These are phyloP conservation scores for Habrosyne pyritoides DNA, from an alignment of 2,888 invertebrate species.

Conservation along the genomic window DNA sequence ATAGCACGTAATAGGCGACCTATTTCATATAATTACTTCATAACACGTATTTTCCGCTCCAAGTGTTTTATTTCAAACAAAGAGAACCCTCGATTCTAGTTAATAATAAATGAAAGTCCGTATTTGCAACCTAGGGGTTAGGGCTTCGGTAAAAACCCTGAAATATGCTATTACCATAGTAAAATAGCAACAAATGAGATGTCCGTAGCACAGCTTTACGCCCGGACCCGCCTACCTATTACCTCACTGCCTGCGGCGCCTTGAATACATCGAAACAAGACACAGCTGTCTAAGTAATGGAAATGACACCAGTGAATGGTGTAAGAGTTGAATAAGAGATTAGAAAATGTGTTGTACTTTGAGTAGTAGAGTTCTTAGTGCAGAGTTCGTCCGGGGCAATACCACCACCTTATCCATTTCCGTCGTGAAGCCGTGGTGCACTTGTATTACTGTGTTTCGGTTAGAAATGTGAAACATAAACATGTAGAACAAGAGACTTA, in stretches of 20 bases:
- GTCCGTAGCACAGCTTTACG: constrained; percentile 63
- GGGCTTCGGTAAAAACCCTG: constrained; percentile 23
- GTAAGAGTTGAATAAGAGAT: no score
- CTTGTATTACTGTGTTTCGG: no score
- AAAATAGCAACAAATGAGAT: constrained; percentile 60
- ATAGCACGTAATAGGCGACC: no score
- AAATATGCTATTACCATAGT: constrained; percentile 66
- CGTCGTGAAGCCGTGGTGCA: no score
- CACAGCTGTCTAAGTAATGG: constrained; percentile 24
- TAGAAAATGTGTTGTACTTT: no score
- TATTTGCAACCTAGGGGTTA: not conserved
- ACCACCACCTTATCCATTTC: no score
- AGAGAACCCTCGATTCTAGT: not conserved
- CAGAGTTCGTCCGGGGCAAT: no score
- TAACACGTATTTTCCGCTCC: not conserved
- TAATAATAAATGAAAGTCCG: not conserved
- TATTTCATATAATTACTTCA: no score
- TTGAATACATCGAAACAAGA: constrained; percentile 40
- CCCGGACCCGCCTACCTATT: constrained; percentile 71
- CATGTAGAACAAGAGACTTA: no score
- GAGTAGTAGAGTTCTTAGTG: no score
- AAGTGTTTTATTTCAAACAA: not conserved
- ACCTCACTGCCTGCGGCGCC: constrained; percentile 65
- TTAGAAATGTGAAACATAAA: no score
- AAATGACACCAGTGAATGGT: constrained; percentile 12